Base-by-base conservation (phyloP, 2,888 invertebrate species). In the Drosophila demipolita region DNA sequence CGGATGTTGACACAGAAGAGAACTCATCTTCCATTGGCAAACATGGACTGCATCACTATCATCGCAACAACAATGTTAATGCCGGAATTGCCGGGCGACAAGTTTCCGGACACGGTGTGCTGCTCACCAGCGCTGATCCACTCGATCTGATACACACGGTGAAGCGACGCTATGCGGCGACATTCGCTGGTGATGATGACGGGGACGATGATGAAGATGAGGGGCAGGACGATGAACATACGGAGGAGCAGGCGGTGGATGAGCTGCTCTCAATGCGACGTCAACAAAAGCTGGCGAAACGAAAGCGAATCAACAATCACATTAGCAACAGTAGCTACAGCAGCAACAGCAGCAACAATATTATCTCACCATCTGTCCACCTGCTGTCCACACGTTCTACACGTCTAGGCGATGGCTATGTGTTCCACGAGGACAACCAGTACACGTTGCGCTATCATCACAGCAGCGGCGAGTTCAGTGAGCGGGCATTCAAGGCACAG, bases 401-500 rank as follows among this genome's bases (percentile, higher is more conserved):
- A 45, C 71, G 63, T 1, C 83, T 90, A 53, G 89, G 91, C 50
- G 91, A 92, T 66, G 92, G 91, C 49, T 92, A 92, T 63, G 84
- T 90, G 70, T 92, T 92, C 79, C 87, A 92, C 62, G 89, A 92
- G 73, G 91, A 92, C 59, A 88, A 69, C 63, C 89, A 92, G 66
- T 89, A 91, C 66, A 92, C 91, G 71, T 68, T 92, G 60, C 89
- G 87, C 58, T 92, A 91, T 75, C 93, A 92, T 78, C 91, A 91
- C 80, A 91, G 91, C 79, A 88, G 90, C 63, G 91, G 91, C 29
- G 91, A 93, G 82, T 91, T 93, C 69, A 93, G 91, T 84, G 89
- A 89, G 80, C 92, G 92, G 50, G 91, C 92, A 69, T 93, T 91
- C 74, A 92, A 91, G 82, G 91, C 92, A 77, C 93, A 92, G 81